Base-by-base conservation (phyloP, 2,888 invertebrate genomes). In the Endotricha flammealis region DNA sequence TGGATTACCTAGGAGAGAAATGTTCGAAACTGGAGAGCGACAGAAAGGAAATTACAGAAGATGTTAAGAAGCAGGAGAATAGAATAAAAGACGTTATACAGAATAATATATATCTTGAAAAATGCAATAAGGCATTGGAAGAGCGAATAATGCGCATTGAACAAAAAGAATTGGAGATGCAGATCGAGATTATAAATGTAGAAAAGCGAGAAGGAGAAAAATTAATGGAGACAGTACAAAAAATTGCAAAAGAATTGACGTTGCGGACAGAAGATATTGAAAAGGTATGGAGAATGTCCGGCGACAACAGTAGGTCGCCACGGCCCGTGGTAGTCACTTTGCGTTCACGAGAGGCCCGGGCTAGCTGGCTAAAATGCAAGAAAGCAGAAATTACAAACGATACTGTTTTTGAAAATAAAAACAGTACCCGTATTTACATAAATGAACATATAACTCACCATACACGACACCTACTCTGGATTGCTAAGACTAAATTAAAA, bases 241-340 rank as follows among this genome's bases (percentile, higher is more conserved):
- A 25, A 20, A 27, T 36, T 11, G 31, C 29, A 20, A 14, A 30
- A n/a, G 25, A 30, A 8, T 17, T 36, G 17, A 31, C n/a, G 2
- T 8, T 36, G 9, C 24, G 23, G 7, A 17, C 8, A 5, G 36
- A 29, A 24, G 24, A 24, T 7, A 24, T 36, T n/a, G 36, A 30
- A 24, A 36, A 36, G 12, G 36, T 14, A 8, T 24, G 29, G 24
- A 29, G 36, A 30, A 4, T 36, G 10, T 24, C 36, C 2, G 31
- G 36, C 4, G 36, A 25, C 9, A 8, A 10, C n/a, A 31, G 12
- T 10, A 25, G 27, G 17, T 12, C 2, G 16, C 24, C 30, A 8
- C 16, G 31, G 10, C 36, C 36, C 2, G 4, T 36, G 17, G 24
- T 36, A 8, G 20, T 36, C n/a, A 24, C 30, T 9, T 25, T 36